Percentiles rank a stretch among this genome's conserved stretches.
Conservation (phyloP, 2,797 vertebrate species). For the Acrossocheilus fasciatus region DNA sequence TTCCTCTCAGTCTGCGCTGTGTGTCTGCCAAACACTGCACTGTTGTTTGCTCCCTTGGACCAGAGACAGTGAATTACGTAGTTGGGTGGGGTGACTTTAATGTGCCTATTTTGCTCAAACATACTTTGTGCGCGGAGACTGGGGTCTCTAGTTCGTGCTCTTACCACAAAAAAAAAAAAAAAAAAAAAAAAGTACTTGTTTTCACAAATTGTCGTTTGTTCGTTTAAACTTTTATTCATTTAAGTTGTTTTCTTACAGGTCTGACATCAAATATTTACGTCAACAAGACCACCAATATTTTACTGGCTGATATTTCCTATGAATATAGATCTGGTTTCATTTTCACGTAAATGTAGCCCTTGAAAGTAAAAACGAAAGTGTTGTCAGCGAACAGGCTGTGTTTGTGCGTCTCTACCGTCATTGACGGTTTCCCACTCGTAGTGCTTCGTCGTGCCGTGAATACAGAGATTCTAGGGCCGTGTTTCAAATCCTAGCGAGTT, state of each 20-base stretch:
- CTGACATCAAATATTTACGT: conserved; percentile 9
- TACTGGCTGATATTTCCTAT: background rate
- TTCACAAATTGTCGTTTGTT: background rate
- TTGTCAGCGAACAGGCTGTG: background rate
- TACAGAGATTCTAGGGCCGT: conserved; percentile 11
- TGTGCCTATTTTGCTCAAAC: conserved; percentile 40
- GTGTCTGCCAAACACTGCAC: conserved; percentile 55
- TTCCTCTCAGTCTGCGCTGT: conserved; percentile 36
- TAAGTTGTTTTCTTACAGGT: background rate
- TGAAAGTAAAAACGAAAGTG: conserved; percentile 26
- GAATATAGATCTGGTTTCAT: background rate
- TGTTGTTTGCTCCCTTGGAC: conserved; percentile 57
- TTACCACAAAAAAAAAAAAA: background rate
- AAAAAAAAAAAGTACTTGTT: background rate
- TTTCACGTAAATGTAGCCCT: conserved; percentile 10
- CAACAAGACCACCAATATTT: background rate
- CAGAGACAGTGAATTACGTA: conserved; percentile 58
- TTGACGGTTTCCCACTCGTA: background rate
- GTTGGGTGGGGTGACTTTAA: conserved; percentile 65
- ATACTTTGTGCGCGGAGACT: conserved; percentile 15
- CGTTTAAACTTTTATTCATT: background rate
- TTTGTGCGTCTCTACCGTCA: background rate
- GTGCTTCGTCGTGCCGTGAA: conserved; percentile 16
- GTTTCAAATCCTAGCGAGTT: conserved; percentile 14
- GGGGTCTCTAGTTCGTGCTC: conserved; percentile 42